Percentiles rank a stretch among this genome's conserved stretches.
These are phyloP conservation scores for Calameuta pallipes DNA, from an alignment of 2,888 invertebrate genomes.

Conservation along the genomic window DNA sequence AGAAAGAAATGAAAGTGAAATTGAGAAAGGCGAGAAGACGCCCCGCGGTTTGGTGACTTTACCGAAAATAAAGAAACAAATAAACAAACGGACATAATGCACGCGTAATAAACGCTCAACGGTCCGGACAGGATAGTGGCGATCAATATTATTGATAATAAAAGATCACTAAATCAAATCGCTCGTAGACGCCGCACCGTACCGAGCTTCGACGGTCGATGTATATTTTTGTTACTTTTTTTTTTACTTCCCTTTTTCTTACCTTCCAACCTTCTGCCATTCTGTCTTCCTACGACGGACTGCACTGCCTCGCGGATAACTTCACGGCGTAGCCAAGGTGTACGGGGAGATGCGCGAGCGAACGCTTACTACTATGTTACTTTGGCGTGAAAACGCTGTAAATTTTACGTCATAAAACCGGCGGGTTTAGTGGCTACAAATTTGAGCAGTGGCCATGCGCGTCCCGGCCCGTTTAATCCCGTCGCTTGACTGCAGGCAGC, in stretches of 20 bases:
- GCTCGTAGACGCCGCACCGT: conserved; percentile 10
- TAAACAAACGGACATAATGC: conserved; percentile 9
- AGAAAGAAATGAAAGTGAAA: neutral
- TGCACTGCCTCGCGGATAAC: neutral
- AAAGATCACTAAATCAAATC: conserved; percentile 51
- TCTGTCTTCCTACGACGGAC: neutral
- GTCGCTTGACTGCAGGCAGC: conserved; percentile 3
- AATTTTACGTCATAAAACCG: conserved; percentile 59
- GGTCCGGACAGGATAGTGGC: conserved; percentile 21
- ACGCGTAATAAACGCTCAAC: conserved; percentile 14
- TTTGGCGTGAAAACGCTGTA: conserved; percentile 59
- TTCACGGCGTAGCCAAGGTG: neutral
- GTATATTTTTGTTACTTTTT: neutral
- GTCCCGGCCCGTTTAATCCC: conserved; percentile 44
- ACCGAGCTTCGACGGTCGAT: neutral
- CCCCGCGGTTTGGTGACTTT: conserved; percentile 5
- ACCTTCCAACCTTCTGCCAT: neutral
- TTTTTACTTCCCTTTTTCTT: neutral
- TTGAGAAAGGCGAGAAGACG: neutral
- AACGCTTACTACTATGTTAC: conserved; percentile 52
- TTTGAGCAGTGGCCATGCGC: conserved; percentile 48
- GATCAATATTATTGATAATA: conserved; percentile 49
- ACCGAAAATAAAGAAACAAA: neutral
- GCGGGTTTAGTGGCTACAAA: conserved; percentile 63
- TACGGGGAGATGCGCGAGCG: conserved; percentile 13